Evolutionary conservation across 2,797 vertebrate species (phyloP).

Genomic region (Leptoclinus maculatus): DNA sequence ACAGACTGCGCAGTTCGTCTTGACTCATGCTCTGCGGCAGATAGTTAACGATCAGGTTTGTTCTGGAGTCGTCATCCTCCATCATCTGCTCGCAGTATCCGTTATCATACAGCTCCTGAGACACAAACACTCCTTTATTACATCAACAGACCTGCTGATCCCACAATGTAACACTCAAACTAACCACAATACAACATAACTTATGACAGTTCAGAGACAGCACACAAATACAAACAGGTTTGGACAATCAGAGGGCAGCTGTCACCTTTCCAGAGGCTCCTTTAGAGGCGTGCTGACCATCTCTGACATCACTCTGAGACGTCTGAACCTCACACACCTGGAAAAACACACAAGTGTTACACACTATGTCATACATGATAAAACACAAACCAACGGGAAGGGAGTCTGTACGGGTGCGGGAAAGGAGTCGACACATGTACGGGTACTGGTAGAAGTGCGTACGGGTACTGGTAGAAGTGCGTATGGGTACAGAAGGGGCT

Average conservation of each 20-base stretch:
- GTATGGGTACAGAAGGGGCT: background rate
- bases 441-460: too few relatives aligned
- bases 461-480: too few relatives aligned
- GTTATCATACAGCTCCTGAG: conserved; percentile 85
- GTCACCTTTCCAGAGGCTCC: conserved; percentile 72
- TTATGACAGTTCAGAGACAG: background rate
- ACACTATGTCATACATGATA: background rate
- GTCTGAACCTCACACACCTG: conserved; percentile 87
- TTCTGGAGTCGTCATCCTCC: conserved; percentile 94
- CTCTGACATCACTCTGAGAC: conserved; percentile 79
- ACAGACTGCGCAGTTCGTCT: conserved; percentile 94
- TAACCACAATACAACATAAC: background rate
- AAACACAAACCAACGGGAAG: too few relatives aligned
- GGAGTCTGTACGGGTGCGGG: too few relatives aligned
- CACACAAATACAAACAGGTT: background rate
- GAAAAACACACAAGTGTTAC: background rate
- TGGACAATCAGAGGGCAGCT: background rate
- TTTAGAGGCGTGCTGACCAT: conserved; percentile 70
- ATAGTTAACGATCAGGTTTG: conserved; percentile 98
- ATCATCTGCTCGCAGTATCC: conserved; percentile 93
- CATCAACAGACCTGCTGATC: background rate
- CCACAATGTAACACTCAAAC: background rate
- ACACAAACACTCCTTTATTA: background rate
- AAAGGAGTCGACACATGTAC: too few relatives aligned
- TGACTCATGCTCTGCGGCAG: conserved; percentile 99